Evolutionary conservation across 2,113 vertebrate species (phyloP).

Genomic region (Eulacestoma nigropectus): DNA sequence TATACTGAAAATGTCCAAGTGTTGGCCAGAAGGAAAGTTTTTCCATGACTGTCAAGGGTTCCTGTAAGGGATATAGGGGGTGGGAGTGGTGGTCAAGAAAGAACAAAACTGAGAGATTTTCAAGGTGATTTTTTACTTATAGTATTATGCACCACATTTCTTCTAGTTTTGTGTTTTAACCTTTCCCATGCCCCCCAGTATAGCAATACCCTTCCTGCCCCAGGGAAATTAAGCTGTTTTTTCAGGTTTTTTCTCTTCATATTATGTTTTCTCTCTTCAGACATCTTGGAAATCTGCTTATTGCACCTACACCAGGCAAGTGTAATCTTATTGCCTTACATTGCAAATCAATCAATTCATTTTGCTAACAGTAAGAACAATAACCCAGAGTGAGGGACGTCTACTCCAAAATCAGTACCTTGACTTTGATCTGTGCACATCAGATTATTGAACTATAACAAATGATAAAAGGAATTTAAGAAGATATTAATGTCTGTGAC

Average conservation of each 20-base stretch:
- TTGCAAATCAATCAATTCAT: neutral
- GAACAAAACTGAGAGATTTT: neutral
- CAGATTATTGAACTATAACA: neutral
- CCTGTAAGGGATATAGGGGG: neutral
- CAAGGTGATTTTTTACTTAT: neutral
- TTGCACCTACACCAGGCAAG: neutral
- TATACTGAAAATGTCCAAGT: slow-evolving; percentile 14
- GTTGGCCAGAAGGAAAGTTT: slow-evolving; percentile 2
- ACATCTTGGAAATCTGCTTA: neutral
- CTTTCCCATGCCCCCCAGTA: neutral
- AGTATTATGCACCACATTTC: neutral
- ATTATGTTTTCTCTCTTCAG: neutral
- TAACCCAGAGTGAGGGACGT: neutral
- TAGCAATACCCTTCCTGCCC: neutral
- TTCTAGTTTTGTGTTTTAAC: neutral
- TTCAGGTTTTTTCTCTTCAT: neutral
- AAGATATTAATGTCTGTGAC: neutral
- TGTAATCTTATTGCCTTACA: neutral
- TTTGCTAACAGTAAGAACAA: neutral
- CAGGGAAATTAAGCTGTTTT: neutral
- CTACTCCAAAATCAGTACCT: neutral
- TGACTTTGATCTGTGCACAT: neutral
- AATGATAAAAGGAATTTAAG: neutral
- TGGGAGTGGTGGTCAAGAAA: neutral
- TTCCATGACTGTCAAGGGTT: neutral